Base-by-base conservation (phyloP, 2,113 vertebrate species). In the Pantherophis guttatus region DNA sequence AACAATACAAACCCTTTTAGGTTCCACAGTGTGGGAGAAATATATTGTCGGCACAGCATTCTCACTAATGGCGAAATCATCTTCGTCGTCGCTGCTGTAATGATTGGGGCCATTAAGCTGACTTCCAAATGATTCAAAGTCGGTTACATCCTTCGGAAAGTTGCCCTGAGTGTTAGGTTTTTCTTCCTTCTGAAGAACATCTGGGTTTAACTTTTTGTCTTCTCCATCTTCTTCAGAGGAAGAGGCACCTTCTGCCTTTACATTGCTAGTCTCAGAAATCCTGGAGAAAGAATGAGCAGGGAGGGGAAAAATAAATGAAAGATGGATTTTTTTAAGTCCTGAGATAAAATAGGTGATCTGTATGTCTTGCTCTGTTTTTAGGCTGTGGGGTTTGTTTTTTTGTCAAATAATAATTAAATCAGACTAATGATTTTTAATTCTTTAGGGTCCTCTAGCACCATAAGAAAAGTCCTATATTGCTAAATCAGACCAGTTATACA, bases 11-110 rank as follows among this genome's bases (percentile, higher is more conserved):
- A 98, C 99, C 98, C 99, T 99, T 97, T 99, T 99, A 94, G 98
- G 99, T 96, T 99, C 99, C 4, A 98, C 98, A 29, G 99, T 99
- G 96, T 99, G 99, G 96, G 98, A 98, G 96, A 99, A 99, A 96
- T 98, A 98, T 96, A 99, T 99, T 52, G 96, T 99, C 24, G 99
- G 99, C 95, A 99, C 93, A 92, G 94, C 94, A 91, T 95, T 96
- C 87, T 97, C 97, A 96, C 86, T 98, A 93, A 70, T 50, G 88
- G 95, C 97, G 86, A 52, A 57, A 48, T 96, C 97, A 86, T 97
- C 97, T 10, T 97, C 97, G 7, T 97, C 96, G 1, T 97, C 97
- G 48, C 94, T 97, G 94, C 91, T 94, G n/a, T 97, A 96, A 9
- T 96, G 96, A 81, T 85, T 90, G 50, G 97, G 96, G 86, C 97